A percentile compares a stretch with the other conserved stretches of the same genome.
Conservation (phyloP, 2,113 vertebrate genomes). For the Neotoma lepida region DNA sequence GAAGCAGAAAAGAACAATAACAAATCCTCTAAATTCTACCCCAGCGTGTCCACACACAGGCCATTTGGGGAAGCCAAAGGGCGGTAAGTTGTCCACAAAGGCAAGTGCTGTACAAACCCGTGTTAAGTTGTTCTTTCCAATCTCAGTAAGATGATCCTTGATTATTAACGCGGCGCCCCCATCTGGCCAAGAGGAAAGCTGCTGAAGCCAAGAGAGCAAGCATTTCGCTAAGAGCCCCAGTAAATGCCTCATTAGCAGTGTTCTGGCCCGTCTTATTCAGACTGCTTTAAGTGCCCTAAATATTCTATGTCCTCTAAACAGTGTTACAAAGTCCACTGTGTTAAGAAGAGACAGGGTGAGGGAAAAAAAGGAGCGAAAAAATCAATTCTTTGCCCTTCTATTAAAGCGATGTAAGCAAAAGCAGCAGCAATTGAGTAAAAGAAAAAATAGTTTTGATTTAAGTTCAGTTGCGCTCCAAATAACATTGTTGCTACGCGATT, state of each 20-base stretch:
- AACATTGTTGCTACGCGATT: neutral
- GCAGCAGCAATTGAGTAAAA: neutral
- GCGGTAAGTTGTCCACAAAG: neutral
- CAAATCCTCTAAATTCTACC: neutral
- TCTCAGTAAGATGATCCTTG: neutral
- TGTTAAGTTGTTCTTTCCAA: neutral
- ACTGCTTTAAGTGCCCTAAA: neutral
- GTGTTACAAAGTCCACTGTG: neutral
- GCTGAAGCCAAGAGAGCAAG: neutral
- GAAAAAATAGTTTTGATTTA: neutral
- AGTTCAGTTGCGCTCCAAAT: neutral
- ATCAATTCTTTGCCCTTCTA: neutral
- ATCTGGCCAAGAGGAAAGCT: constrained; percentile 40
- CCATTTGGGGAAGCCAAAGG: neutral
- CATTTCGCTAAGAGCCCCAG: neutral
- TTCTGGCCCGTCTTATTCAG: neutral
- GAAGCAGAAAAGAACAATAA: neutral
- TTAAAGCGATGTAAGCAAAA: neutral
- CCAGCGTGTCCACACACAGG: neutral
- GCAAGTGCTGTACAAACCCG: neutral
- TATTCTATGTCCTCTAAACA: neutral
- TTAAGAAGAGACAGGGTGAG: neutral
- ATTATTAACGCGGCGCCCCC: constrained; percentile 15
- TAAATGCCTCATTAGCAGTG: neutral
- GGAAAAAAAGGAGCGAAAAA: neutral